Conservation (phyloP, 2,113 vertebrate genomes). For the Triplophysa siluroides region DNA sequence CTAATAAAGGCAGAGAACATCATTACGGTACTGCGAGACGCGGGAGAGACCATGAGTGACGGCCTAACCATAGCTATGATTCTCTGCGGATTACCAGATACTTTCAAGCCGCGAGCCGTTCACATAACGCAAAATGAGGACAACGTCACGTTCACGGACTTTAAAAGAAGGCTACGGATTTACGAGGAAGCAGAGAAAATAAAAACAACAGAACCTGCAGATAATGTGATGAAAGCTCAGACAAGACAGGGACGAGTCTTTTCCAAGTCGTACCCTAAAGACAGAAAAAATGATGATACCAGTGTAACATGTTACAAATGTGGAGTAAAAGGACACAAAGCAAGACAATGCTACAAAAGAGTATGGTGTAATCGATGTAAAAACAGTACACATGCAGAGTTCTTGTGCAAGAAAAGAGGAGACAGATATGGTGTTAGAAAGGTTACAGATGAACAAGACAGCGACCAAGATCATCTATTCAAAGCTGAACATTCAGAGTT, state of each 20-base stretch:
- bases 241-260: background rate
- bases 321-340: slow-evolving; percentile 33
- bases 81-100: no score
- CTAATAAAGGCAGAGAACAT: no score
- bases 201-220: background rate
- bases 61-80: no score
- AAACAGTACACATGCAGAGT: background rate
- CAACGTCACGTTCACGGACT: no score
- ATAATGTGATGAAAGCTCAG: slow-evolving; percentile 48
- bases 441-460: background rate
- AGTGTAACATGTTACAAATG: slow-evolving; percentile 27
- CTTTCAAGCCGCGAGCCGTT: no score
- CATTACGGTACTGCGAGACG: no score
- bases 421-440: background rate
- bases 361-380: background rate
- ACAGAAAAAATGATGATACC: background rate
- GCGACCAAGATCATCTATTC: slow-evolving; percentile 36
- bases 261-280: background rate
- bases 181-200: no score
- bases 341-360: background rate
- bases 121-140: no score
- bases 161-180: no score
- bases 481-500: background rate
- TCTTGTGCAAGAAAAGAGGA: background rate
- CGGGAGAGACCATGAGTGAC: no score